Percentiles rank a stretch among this genome's conserved stretches.
These are phyloP conservation scores for Phasia obesa DNA, from an alignment of 2,888 invertebrate genomes.

Conservation along the genomic window DNA sequence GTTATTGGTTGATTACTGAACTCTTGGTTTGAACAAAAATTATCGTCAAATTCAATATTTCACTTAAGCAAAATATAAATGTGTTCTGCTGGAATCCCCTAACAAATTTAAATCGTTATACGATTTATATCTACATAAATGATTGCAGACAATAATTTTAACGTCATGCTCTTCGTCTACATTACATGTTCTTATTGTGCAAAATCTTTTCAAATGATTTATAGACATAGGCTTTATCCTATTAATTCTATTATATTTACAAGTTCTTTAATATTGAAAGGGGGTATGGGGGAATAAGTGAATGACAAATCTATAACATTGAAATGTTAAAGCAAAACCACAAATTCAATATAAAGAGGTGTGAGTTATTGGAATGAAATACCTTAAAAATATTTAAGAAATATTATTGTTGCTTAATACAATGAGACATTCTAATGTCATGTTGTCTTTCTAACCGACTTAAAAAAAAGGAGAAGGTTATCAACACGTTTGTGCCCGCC, in stretches of 20 bases:
- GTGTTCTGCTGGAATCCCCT: not conserved
- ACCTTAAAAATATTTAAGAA: not conserved
- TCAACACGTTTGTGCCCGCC: too few species aligned
- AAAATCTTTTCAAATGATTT: constrained; percentile 50
- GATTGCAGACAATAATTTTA: too few species aligned
- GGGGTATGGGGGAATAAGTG: not conserved
- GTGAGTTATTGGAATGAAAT: not conserved
- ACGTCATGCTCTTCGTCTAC: not conserved
- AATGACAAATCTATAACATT: constrained; percentile 11
- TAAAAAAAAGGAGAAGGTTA: too few species aligned
- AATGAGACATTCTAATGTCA: too few species aligned
- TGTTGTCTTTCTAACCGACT: too few species aligned
- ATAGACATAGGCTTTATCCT: constrained; percentile 3
- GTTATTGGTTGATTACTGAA: too few species aligned
- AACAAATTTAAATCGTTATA: not conserved
- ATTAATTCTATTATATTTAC: constrained; percentile 49
- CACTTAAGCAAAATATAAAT: too few species aligned
- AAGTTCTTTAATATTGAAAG: constrained; percentile 6
- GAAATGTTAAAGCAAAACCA: constrained; percentile 17
- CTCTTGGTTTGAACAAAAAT: too few species aligned
- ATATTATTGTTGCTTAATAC: not conserved
- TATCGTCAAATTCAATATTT: too few species aligned
- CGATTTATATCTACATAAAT: not conserved
- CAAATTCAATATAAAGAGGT: constrained; percentile 15
- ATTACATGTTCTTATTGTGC: not conserved